phyloP scores from a whole-genome alignment of 2,113 vertebrate genomes.

The Lophura nycthemera region DNA sequence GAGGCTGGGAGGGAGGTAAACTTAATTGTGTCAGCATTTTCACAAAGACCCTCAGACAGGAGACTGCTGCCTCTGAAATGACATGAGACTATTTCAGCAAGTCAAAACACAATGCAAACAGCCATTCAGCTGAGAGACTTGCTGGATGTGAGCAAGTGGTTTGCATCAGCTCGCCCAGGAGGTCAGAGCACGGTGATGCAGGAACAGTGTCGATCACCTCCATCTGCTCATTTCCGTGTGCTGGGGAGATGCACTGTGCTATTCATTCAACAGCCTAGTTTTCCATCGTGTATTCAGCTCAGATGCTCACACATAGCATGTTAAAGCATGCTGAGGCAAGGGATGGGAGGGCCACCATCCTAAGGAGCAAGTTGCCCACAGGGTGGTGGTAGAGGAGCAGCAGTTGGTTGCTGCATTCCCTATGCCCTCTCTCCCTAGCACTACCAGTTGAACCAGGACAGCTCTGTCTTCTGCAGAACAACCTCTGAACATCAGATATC shows the following conservation, averaged over 20 bases:
- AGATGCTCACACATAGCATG: fast-evolving
- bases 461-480: not conserved
- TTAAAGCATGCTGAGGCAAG: not conserved
- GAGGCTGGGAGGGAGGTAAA: not conserved
- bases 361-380: not conserved
- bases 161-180: not conserved
- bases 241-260: fast-evolving
- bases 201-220: fast-evolving
- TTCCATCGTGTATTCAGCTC: fast-evolving
- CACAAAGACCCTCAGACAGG: not conserved
- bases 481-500: not conserved
- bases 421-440: not conserved
- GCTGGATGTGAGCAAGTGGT: fast-evolving
- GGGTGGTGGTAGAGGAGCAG: constrained; percentile 49
- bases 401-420: not conserved
- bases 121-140: not conserved
- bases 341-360: not conserved
- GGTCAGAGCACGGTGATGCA: fast-evolving
- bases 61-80: not conserved
- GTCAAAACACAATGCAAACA: not conserved
- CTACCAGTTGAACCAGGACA: not conserved
- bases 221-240: not conserved
- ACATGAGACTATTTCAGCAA: not conserved
- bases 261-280: fast-evolving
- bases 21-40: fast-evolving